Percentiles rank a stretch among this genome's conserved stretches.
Conservation (phyloP, 2,797 vertebrate species). For the Falco naumanni region DNA sequence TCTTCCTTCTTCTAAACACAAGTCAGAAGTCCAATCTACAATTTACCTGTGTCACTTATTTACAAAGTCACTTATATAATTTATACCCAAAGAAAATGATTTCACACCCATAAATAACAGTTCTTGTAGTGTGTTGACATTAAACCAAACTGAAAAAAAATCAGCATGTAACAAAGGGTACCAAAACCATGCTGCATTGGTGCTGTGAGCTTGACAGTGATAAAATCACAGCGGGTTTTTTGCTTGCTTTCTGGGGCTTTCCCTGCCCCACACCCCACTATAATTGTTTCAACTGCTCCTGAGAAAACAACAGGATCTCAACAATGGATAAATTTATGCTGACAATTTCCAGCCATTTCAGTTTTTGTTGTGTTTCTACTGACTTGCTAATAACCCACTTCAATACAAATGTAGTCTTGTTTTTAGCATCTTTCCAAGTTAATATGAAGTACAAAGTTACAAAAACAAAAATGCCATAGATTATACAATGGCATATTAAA, state of each 20-base stretch:
- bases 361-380: neutral
- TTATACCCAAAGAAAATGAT: neutral
- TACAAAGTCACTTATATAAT: neutral
- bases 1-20: neutral
- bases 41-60: neutral
- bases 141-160: neutral
- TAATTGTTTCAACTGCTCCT: neutral
- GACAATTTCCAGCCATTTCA: neutral
- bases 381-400: constrained; percentile 5
- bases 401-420: neutral
- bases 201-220: neutral
- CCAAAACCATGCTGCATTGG: neutral
- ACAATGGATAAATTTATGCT: neutral
- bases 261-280: neutral
- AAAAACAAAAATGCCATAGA: neutral
- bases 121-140: neutral
- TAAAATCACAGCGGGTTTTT: neutral
- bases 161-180: neutral
- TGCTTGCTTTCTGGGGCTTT: neutral
- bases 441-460: neutral
- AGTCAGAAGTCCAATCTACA: neutral
- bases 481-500: neutral
- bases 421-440: neutral
- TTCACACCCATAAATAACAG: neutral
- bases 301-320: neutral